Evolutionary conservation across 53 echinoderm and acorn worm species (phyloP).

Genomic region (Patiria pectinifera): DNA sequence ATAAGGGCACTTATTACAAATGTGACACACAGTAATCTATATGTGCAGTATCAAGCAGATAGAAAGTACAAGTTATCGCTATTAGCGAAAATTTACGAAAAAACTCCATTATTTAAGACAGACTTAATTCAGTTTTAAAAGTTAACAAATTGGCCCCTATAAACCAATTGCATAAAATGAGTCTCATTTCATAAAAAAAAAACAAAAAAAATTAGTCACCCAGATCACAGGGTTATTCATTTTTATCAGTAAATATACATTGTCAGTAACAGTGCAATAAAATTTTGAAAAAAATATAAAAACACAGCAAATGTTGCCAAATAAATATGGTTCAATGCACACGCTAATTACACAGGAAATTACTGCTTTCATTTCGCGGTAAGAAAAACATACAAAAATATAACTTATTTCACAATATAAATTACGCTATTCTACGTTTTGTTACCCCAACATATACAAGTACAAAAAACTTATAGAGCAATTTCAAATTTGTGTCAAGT

Average conservation of each 20-base stretch:
- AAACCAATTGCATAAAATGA: too few relatives aligned
- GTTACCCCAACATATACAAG: conserved; percentile 46
- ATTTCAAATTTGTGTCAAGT: background rate
- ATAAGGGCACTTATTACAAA: background rate
- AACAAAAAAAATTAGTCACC: background rate
- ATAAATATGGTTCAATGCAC: conserved; percentile 12
- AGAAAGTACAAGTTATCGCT: background rate
- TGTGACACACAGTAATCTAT: conserved; percentile 6
- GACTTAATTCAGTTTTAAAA: too few relatives aligned
- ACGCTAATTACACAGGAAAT: conserved; percentile 24
- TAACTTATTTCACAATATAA: conserved; percentile 64
- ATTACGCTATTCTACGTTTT: conserved; percentile 43
- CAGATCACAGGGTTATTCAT: background rate
- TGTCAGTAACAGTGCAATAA: conserved; percentile 24
- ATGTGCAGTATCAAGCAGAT: conserved; percentile 14
- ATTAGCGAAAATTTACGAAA: too few relatives aligned
- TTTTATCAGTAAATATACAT: background rate
- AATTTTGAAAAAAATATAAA: conserved; percentile 10
- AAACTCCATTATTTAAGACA: too few relatives aligned
- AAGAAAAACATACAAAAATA: conserved; percentile 58
- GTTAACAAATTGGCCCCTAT: too few relatives aligned
- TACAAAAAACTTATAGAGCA: conserved; percentile 34
- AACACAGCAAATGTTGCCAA: conserved; percentile 34
- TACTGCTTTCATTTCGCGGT: background rate
- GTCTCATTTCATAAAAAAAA: background rate